Evolutionary conservation across 2,888 invertebrate species (phyloP), one percentile per base, ranked within the genome.

Genomic region (Amiota mariae): DNA sequence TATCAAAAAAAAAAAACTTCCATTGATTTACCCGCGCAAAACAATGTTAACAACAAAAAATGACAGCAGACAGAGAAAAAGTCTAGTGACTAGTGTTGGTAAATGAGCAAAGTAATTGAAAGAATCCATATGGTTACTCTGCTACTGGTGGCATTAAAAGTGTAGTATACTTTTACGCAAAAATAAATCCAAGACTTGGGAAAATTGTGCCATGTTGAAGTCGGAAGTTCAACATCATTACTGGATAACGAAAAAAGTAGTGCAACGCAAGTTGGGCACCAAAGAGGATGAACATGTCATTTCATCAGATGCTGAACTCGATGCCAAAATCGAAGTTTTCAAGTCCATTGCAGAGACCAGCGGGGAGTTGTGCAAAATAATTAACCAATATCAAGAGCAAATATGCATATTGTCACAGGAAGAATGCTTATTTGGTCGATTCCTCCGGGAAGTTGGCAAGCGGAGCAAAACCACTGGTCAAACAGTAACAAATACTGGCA

Each of bases 201-300:
- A 36, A 36, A 36, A 36, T 36, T 36, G 36, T 6, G 6, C 36
- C 75, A 89, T 89, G 89, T 79, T 90, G 73, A 89, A 89, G 74
- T 88, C 89, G 0, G 93, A 93, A 87, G 94, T 98, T 94, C 97
- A 97, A 90, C 97, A 98, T 90, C 97, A 98, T 82, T 99, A 97
- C 90, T 99, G 98, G 98, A 95, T 98, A 73, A 98, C 99, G 9
- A 99, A 98, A 89, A 98, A 98, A 90, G 95, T 96, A 74, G 95
- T 99, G 64, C 93, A 97, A 80, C 93, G 96, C 86, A 98, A 97
- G 91, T 91, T 99, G 70, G 98, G 98, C 49, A 95, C 96, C 83
- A 98, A 98, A 91, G 98, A 99, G 91, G 99, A 99, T 89, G 98
- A 98, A 81, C 97, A 97, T 91, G 94, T 99, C 79, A 94, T 98